A percentile compares a stretch with the other conserved stretches of the same genome.
Conservation (phyloP, 2,113 vertebrate species). For the Barbus barbus region DNA sequence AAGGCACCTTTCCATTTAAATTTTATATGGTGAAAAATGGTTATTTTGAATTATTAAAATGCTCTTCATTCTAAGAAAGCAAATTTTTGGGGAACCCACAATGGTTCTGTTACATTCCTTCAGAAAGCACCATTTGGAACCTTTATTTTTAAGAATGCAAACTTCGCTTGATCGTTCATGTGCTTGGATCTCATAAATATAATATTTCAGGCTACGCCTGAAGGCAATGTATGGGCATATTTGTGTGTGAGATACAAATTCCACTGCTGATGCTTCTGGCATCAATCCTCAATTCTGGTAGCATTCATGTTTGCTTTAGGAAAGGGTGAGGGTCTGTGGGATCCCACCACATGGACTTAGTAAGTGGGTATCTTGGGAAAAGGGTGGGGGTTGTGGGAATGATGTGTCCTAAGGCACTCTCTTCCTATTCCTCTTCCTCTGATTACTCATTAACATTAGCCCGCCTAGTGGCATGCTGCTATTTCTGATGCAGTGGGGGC, state of each 20-base stretch:
- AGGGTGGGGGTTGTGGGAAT: conserved; percentile 53
- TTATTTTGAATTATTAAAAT: background rate
- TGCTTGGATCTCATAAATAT: background rate
- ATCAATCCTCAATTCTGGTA: conserved; percentile 13
- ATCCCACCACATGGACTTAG: conserved; percentile 28
- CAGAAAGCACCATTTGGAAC: background rate
- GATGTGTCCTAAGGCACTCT: conserved; percentile 60
- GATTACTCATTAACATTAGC: conserved; percentile 71
- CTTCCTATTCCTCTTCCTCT: conserved; percentile 54
- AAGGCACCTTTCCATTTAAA: background rate
- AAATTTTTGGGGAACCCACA: background rate
- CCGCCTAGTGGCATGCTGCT: conserved; percentile 65
- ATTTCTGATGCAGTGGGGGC: conserved; percentile 64
- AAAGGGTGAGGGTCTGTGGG: conserved; percentile 19
- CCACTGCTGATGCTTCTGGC: conserved; percentile 10
- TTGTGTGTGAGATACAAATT: conserved; percentile 7
- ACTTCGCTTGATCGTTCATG: background rate
- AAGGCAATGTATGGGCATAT: background rate
- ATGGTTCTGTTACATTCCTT: background rate
- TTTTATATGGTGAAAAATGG: background rate
- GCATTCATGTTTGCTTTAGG: conserved; percentile 5
- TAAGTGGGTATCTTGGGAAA: conserved; percentile 49
- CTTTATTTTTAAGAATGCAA: background rate
- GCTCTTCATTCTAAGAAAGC: background rate
- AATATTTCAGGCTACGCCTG: background rate